These are phyloP conservation scores for Sarcophaga variegata DNA, from an alignment of 2,888 invertebrate species.

Conservation along the genomic window DNA sequence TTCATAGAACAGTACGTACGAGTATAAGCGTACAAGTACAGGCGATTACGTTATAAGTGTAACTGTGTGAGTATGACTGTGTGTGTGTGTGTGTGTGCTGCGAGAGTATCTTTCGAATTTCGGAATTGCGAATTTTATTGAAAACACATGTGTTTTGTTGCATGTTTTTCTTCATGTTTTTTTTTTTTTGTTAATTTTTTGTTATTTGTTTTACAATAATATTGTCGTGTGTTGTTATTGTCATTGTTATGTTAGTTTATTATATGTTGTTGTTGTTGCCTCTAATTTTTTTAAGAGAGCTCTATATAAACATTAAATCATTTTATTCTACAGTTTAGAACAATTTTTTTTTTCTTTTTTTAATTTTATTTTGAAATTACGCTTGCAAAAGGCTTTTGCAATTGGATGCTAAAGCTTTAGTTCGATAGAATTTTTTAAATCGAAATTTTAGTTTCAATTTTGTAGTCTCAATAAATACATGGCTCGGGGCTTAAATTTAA, in stretches of 20 bases:
- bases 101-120: conserved; percentile 47
- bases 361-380: conserved; percentile 41
- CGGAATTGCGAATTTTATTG: conserved; percentile 34
- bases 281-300: conserved; percentile 46
- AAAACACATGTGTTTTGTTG: conserved; percentile 50
- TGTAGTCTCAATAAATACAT: conserved; percentile 65
- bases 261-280: conserved; percentile 43
- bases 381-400: conserved; percentile 66
- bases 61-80: background rate
- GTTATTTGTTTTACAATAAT: too few species aligned
- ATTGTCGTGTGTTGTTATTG: too few species aligned
- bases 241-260: too few species aligned
- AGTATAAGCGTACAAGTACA: background rate
- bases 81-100: background rate
- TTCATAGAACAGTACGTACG: conserved; percentile 48
- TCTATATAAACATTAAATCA: conserved; percentile 60
- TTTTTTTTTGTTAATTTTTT: too few species aligned
- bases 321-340: conserved; percentile 10
- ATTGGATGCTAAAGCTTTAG: conserved; percentile 60
- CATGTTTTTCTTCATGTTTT: conserved; percentile 42
- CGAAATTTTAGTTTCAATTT: conserved; percentile 63
- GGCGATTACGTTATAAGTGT: conserved; percentile 1
- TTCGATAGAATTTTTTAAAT: conserved; percentile 53
- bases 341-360: conserved; percentile 13
- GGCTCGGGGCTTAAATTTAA: conserved; percentile 4